Base-by-base conservation (phyloP, 2,888 invertebrate genomes). In the Chaitophorus viminalis region DNA sequence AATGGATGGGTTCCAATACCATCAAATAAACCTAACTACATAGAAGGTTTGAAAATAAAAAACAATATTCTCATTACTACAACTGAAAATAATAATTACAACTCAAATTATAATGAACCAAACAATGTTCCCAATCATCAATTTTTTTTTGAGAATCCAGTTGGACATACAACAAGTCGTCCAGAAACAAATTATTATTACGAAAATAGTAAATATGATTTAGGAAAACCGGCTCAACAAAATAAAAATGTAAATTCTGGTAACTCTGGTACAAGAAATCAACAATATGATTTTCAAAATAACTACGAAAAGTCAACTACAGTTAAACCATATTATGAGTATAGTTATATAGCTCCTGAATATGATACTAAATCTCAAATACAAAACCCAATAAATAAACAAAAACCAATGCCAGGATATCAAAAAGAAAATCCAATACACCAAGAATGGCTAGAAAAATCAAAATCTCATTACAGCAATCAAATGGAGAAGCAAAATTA, bases 1-100 rank as follows among this genome's bases (percentile, higher is more conserved):
- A 89, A 90, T 74, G 90, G 89, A 72, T 90, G 90, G 90, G 89
- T 90, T 25, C 90, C 90, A 17, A 90, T 90, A 70, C 90, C 90
- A 77, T 90, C 90, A n/a, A 90, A 90, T 2, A 89, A 89, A 74
- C 90, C 90, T 18, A 90, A 90, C 88, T 90, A 90, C 88, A 90
- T 90, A n/a, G 90, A 90, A 81, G 90, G 90, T 18, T 84, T 88
- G 3, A 88, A 89, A 77, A 89, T 89, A 84, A 90, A 89, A 72
- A 77, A 86, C 31, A 88, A 89, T 46, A 77, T 78, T 52, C 29
- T 68, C 17, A 77, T 84, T 14, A 82, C 88, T 36, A 89, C 89
- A 17, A 83, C 75, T 33, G 88, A 89, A 76, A 84, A 79, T 8
- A 79, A 87, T 31, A 88, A 88, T 77, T 90, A 91, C 8, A 89